phyloP scores from a whole-genome alignment of 2,797 vertebrate genomes.

The Sebastes nivosus region DNA sequence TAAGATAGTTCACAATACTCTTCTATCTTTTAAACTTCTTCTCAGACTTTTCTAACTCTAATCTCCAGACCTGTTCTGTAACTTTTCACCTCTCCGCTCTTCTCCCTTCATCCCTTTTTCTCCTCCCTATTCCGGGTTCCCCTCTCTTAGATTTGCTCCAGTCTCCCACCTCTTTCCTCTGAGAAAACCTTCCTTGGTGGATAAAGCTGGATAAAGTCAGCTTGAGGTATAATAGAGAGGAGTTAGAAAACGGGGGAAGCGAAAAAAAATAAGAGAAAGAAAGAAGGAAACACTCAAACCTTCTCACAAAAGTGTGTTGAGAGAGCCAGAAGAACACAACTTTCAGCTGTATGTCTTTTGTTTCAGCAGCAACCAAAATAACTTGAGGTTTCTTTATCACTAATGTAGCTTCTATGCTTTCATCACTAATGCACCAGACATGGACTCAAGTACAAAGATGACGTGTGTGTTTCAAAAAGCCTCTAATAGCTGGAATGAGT shows the following conservation, averaged over 20 bases:
- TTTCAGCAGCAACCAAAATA: slow-evolving; percentile 6
- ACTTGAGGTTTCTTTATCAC: background rate
- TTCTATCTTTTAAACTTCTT: slow-evolving; percentile 3
- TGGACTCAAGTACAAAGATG: background rate
- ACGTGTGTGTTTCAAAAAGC: background rate
- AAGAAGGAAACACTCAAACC: slow-evolving; percentile 48
- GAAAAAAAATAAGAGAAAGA: slow-evolving; percentile 48
- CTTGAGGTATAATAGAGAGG: slow-evolving; percentile 80
- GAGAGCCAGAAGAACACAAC: slow-evolving; percentile 50
- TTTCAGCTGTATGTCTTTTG: background rate
- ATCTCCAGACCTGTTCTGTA: slow-evolving; percentile 48
- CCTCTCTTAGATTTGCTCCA: slow-evolving; percentile 78
- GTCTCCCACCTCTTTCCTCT: slow-evolving; percentile 82
- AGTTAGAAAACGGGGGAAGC: slow-evolving; percentile 14
- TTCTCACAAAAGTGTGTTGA: slow-evolving; percentile 71
- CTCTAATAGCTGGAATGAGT: background rate
- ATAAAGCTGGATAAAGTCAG: slow-evolving; percentile 84
- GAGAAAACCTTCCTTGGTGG: slow-evolving; percentile 81
- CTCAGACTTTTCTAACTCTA: slow-evolving; percentile 26
- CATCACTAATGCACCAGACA: slow-evolving; percentile 7
- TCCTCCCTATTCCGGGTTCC: slow-evolving; percentile 47
- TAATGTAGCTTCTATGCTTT: slow-evolving; percentile 20
- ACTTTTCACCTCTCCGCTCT: slow-evolving; percentile 75
- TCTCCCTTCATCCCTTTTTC: slow-evolving; percentile 69
- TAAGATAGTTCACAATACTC: background rate